These are phyloP conservation scores for Polyploca ridens DNA, from an alignment of 2,888 invertebrate genomes.

Conservation along the genomic window DNA sequence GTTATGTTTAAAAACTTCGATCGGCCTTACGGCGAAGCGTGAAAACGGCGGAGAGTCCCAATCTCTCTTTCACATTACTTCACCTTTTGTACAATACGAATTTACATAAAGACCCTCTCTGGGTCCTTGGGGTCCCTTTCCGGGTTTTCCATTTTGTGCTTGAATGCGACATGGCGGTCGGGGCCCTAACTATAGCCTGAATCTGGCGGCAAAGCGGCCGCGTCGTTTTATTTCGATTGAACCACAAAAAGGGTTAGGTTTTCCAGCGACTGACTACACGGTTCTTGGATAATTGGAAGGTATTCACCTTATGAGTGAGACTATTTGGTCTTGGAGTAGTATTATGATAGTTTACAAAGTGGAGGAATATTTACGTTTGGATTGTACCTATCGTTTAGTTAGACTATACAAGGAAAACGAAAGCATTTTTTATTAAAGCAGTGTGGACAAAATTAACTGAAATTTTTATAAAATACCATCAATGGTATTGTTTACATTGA, in stretches of 20 bases:
- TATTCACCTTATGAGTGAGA: constrained; percentile 6
- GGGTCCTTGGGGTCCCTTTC: constrained; percentile 79
- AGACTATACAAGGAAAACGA: no score
- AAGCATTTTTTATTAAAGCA: no score
- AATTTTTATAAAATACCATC: no score
- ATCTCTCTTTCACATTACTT: constrained; percentile 73
- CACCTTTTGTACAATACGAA: constrained; percentile 74
- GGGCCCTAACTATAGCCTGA: constrained; percentile 57
- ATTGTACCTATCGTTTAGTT: no score
- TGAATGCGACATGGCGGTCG: constrained; percentile 66
- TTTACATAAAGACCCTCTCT: constrained; percentile 78
- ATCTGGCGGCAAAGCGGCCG: constrained; percentile 64
- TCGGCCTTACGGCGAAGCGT: constrained; percentile 54
- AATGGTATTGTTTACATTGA: no score
- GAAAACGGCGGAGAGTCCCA: constrained; percentile 61
- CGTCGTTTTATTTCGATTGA: constrained; percentile 66
- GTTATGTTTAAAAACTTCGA: constrained; percentile 50
- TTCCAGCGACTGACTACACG: constrained; percentile 18
- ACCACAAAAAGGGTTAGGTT: constrained; percentile 52
- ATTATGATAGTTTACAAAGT: not conserved
- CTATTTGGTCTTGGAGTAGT: not conserved
- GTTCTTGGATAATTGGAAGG: constrained; percentile 8
- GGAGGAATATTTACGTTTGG: not conserved
- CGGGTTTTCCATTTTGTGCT: constrained; percentile 78
- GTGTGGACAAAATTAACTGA: no score